Conservation (phyloP, 2,113 vertebrate genomes). For the Cyprinodon variegatus region DNA sequence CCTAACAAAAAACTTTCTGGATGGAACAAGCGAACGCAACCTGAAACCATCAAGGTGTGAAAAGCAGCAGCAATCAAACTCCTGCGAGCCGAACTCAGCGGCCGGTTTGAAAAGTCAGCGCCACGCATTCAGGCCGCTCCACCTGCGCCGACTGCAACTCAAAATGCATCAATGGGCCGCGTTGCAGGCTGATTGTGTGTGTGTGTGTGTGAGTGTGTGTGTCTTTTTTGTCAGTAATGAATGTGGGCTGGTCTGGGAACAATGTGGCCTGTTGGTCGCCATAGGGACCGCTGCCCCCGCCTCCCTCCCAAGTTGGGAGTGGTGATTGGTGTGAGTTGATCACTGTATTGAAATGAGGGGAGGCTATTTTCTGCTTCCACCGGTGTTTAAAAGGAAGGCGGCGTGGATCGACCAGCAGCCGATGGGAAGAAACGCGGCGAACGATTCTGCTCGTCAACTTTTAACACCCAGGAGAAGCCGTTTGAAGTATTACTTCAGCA, state of each 20-base stretch:
- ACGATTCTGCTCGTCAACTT: neutral
- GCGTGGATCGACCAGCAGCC: neutral
- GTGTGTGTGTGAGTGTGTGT: slow-evolving; percentile 42
- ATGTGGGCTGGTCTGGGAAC: slow-evolving; percentile 81
- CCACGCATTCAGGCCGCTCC: slow-evolving; percentile 19
- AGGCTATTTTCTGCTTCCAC: slow-evolving; percentile 65
- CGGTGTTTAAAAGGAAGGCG: slow-evolving; percentile 20
- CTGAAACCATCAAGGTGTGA: slow-evolving; percentile 57
- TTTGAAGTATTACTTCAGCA: slow-evolving; percentile 45
- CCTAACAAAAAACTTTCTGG: slow-evolving; percentile 50
- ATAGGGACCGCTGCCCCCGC: slow-evolving; percentile 79
- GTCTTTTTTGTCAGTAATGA: slow-evolving; percentile 80
- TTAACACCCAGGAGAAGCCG: neutral
- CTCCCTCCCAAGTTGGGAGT: slow-evolving; percentile 73
- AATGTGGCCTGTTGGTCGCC: slow-evolving; percentile 83
- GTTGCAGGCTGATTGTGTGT: slow-evolving; percentile 57
- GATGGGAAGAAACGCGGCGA: slow-evolving; percentile 20
- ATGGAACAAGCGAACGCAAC: slow-evolving; percentile 49
- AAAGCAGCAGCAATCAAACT: slow-evolving; percentile 38
- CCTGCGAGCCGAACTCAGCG: neutral
- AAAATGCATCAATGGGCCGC: slow-evolving; percentile 55
- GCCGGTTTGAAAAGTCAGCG: neutral
- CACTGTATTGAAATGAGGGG: slow-evolving; percentile 79
- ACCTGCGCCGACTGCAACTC: slow-evolving; percentile 51
- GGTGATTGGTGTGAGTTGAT: slow-evolving; percentile 70